phyloP scores from a whole-genome alignment of 2,888 invertebrate genomes.

The Gari tellinella region DNA sequence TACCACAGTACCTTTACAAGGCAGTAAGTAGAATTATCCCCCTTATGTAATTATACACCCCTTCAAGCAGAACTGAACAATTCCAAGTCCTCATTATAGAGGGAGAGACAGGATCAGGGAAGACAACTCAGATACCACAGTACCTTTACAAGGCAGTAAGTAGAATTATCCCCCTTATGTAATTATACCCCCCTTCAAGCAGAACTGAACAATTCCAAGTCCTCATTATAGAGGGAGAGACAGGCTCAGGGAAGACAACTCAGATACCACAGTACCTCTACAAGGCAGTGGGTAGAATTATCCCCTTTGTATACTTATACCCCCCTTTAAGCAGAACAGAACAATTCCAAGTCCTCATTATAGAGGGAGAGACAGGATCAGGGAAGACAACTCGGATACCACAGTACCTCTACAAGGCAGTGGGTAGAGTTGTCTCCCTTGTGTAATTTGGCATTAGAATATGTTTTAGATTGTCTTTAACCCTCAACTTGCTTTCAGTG shows the following conservation, averaged over 20 bases:
- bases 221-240: conserved; percentile 97
- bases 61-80: conserved; percentile 90
- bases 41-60: conserved; percentile 89
- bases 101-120: conserved; percentile 90
- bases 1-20: conserved; percentile 87
- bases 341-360: conserved; percentile 90
- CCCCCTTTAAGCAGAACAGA: conserved; percentile 93
- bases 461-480: not conserved
- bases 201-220: conserved; percentile 89
- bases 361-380: conserved; percentile 93
- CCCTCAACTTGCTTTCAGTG: no score
- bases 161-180: conserved; percentile 28
- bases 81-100: conserved; percentile 94
- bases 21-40: conserved; percentile 82
- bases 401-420: conserved; percentile 86
- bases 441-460: no score
- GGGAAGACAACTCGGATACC: conserved; percentile 88
- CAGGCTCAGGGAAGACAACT: conserved; percentile 87
- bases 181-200: conserved; percentile 94
- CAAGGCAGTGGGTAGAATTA: conserved; percentile 85
- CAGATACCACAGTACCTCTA: conserved; percentile 87
- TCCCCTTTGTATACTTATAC: conserved; percentile 87
- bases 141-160: conserved; percentile 86
- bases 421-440: conserved; percentile 71
- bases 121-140: conserved; percentile 87